Evolutionary conservation across 1,140 invertebrate genomes (phyloP).

Genomic region (Aphelenchoides besseyi): DNA sequence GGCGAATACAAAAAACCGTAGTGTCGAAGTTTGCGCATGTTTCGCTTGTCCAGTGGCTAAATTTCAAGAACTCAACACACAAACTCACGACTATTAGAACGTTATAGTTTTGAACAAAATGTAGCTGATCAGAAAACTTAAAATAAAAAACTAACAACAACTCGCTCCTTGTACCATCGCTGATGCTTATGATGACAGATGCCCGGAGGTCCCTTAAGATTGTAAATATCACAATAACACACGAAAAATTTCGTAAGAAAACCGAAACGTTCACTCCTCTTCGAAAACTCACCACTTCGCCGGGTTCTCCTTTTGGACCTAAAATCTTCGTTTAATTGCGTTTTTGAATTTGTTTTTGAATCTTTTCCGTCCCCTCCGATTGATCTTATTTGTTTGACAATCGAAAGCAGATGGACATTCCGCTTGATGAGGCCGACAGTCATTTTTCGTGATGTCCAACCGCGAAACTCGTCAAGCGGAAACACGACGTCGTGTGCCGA

Average conservation of each 20-base stretch:
- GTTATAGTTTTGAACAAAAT: no score
- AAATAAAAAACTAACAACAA: slow-evolving; percentile 27
- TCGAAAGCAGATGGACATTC: neutral
- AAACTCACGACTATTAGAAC: slow-evolving; percentile 21
- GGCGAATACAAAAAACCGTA: slow-evolving; percentile 60
- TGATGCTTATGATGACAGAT: slow-evolving; percentile 25
- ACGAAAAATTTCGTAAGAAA: slow-evolving; percentile 22
- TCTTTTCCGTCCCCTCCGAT: neutral
- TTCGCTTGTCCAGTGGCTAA: slow-evolving; percentile 44
- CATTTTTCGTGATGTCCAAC: slow-evolving; percentile 5
- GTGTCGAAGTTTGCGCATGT: slow-evolving; percentile 48
- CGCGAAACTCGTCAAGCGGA: neutral
- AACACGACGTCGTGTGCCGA: slow-evolving; percentile 3
- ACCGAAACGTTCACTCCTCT: neutral
- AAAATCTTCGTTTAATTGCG: slow-evolving; percentile 28
- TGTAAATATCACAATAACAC: slow-evolving; percentile 14
- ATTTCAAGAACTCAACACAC: slow-evolving; percentile 34
- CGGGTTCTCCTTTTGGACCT: slow-evolving; percentile 45
- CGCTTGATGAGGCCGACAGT: neutral
- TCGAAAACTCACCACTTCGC: slow-evolving; percentile 33
- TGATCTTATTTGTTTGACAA: neutral
- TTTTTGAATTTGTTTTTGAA: neutral
- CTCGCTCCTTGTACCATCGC: slow-evolving; percentile 23
- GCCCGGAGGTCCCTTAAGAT: slow-evolving; percentile 35
- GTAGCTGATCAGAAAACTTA: neutral